A percentile compares a stretch with the other conserved stretches of the same genome.
Evolutionary conservation across 2,113 vertebrate genomes (phyloP).

Genomic region (mouse (Mus musculus)): DNA sequence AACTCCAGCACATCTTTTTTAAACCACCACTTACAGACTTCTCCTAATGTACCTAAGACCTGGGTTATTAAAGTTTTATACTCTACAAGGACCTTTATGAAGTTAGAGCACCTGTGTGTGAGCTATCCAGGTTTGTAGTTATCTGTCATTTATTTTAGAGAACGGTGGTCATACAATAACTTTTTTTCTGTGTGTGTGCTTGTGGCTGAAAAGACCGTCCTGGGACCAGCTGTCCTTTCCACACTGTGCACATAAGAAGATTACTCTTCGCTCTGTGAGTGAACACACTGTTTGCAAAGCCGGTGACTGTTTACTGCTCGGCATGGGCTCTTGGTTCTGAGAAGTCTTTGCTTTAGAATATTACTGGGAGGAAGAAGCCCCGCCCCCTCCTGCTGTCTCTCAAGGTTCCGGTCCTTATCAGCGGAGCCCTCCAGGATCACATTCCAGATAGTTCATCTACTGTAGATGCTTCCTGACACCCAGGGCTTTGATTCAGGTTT

Average conservation of each 20-base stretch:
- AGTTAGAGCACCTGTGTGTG: not conserved
- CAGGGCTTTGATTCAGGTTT: not conserved
- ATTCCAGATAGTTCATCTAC: not conserved
- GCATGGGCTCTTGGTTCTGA: not conserved
- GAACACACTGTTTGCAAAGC: constrained; percentile 66
- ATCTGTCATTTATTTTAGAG: constrained; percentile 72
- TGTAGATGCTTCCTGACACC: not conserved
- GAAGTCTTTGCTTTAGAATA: constrained; percentile 25
- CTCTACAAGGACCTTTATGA: constrained; percentile 57
- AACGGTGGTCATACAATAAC: constrained; percentile 30
- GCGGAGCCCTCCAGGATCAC: fast-evolving
- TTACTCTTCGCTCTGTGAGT: constrained; percentile 61
- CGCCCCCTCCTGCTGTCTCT: too few relatives aligned
- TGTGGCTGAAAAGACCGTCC: constrained; percentile 34
- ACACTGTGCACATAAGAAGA: constrained; percentile 69
- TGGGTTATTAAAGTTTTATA: constrained; percentile 62
- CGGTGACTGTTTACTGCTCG: constrained; percentile 62
- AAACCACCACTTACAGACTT: constrained; percentile 44
- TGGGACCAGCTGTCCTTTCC: constrained; percentile 74
- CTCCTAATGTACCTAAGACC: not conserved
- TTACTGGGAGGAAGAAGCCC: not conserved
- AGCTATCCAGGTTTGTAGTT: constrained; percentile 12
- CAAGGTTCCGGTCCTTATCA: not conserved
- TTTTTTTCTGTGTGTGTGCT: constrained; percentile 53
- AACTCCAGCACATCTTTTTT: constrained; percentile 15